Evolutionary conservation across 2,113 vertebrate genomes (phyloP).

Genomic region (Ochotona curzoniae): DNA sequence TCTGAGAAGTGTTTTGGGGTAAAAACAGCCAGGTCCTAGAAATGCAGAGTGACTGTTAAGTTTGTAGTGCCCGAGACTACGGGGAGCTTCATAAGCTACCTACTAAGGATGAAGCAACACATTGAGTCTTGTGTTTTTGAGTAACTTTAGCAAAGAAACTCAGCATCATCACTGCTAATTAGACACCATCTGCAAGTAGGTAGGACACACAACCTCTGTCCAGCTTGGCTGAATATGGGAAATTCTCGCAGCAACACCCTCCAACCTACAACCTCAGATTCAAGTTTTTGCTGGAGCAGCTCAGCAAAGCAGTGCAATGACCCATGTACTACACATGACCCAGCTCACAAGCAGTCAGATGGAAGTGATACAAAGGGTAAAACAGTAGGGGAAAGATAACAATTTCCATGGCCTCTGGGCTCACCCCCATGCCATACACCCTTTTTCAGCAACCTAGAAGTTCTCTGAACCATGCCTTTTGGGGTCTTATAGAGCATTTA

Average conservation of each 20-base stretch:
- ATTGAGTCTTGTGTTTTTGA: neutral
- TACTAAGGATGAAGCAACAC: neutral
- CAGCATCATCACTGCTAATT: neutral
- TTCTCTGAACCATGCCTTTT: neutral
- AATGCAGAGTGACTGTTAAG: neutral
- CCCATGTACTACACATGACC: neutral
- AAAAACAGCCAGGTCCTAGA: neutral
- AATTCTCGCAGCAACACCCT: neutral
- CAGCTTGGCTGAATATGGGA: neutral
- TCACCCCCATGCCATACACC: neutral
- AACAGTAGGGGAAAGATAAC: no score
- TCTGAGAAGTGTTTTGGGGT: neutral
- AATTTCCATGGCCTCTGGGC: neutral
- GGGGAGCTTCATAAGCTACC: neutral
- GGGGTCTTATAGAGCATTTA: neutral
- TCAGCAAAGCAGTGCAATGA: neutral
- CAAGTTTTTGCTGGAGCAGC: neutral
- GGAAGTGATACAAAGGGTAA: neutral
- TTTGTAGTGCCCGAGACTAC: neutral
- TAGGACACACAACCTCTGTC: neutral
- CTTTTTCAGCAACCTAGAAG: neutral
- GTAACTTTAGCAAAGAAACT: conserved; percentile 30
- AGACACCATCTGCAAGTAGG: neutral
- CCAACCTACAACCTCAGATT: neutral
- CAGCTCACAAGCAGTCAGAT: neutral